Conservation (phyloP, 1,140 invertebrate genomes). For the Acromyrmex heyeri region DNA sequence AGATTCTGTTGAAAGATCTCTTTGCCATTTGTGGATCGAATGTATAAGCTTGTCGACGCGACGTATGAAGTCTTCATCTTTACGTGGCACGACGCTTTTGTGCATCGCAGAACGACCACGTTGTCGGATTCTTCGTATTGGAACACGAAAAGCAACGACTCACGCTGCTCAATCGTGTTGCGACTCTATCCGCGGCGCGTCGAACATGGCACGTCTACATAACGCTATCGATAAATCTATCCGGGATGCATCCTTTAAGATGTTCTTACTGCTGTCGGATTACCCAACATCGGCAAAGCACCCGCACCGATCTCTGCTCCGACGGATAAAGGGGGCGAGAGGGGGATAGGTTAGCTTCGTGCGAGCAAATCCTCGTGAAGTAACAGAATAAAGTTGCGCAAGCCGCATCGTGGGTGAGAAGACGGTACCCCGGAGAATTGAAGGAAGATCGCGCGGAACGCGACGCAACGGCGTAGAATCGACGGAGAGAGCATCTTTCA, state of each 20-base stretch:
- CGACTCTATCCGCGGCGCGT: conserved; percentile 53
- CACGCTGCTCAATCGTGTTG: conserved; percentile 54
- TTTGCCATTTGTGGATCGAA: not conserved
- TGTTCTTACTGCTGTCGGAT: conserved; percentile 57
- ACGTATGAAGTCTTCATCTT: conserved; percentile 47
- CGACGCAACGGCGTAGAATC: conserved; percentile 48
- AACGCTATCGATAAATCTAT: conserved; percentile 61
- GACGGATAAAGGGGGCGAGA: not conserved
- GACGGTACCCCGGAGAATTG: conserved; percentile 51
- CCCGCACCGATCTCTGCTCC: conserved; percentile 59
- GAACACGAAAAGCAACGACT: conserved; percentile 55
- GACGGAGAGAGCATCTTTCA: not conserved
- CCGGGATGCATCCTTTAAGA: conserved; percentile 60
- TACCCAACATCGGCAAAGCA: conserved; percentile 58
- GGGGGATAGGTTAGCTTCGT: conserved; percentile 62
- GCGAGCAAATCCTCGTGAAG: conserved; percentile 64
- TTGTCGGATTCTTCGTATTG: conserved; percentile 43
- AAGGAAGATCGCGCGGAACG: conserved; percentile 47
- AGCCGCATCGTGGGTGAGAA: conserved; percentile 58
- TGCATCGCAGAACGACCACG: conserved; percentile 1
- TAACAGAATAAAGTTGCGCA: conserved; percentile 66
- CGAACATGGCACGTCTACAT: conserved; percentile 54
- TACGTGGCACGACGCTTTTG: conserved; percentile 32
- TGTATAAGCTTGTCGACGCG: not conserved
- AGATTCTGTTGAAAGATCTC: conserved; percentile 19